A percentile compares a stretch with the other conserved stretches of the same genome.
Evolutionary conservation across 2,888 invertebrate species (phyloP).

Genomic region (Priapulus caudatus): DNA sequence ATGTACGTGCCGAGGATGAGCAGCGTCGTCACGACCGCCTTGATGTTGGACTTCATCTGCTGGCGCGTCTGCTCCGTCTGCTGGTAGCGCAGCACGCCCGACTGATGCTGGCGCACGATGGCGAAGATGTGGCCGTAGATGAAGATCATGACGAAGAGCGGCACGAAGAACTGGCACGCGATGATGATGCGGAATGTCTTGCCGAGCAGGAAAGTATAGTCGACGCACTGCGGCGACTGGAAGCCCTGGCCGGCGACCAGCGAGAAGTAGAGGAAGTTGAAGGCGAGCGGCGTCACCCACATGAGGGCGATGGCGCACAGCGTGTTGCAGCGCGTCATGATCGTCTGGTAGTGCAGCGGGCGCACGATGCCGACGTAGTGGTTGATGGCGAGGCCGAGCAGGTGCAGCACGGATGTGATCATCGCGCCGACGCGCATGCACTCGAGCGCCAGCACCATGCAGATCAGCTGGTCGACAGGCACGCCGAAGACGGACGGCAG

Average conservation of each 20-base stretch:
- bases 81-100: not conserved
- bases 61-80: not conserved
- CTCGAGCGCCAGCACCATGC: constrained; percentile 26
- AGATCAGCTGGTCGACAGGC: constrained; percentile 21
- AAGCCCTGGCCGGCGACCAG: constrained; percentile 41
- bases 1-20: constrained; percentile 48
- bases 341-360: constrained; percentile 51
- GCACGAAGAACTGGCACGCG: constrained; percentile 40
- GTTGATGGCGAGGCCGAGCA: constrained; percentile 51
- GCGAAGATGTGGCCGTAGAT: constrained; percentile 50
- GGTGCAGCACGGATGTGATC: constrained; percentile 50
- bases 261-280: constrained; percentile 45
- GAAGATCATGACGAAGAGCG: constrained; percentile 47
- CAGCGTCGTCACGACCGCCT: constrained; percentile 44
- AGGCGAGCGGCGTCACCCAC: constrained; percentile 47
- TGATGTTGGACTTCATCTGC: constrained; percentile 1
- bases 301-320: constrained; percentile 43
- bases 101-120: constrained; percentile 40
- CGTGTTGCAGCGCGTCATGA: constrained; percentile 46
- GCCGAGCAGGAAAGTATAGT: not conserved
- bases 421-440: constrained; percentile 46
- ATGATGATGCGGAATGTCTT: not conserved
- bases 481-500: constrained; percentile 16
- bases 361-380: constrained; percentile 53
- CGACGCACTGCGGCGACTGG: constrained; percentile 1